These are phyloP conservation scores for Regulus satrapa DNA, from an alignment of 2,113 vertebrate genomes.

Conservation along the genomic window DNA sequence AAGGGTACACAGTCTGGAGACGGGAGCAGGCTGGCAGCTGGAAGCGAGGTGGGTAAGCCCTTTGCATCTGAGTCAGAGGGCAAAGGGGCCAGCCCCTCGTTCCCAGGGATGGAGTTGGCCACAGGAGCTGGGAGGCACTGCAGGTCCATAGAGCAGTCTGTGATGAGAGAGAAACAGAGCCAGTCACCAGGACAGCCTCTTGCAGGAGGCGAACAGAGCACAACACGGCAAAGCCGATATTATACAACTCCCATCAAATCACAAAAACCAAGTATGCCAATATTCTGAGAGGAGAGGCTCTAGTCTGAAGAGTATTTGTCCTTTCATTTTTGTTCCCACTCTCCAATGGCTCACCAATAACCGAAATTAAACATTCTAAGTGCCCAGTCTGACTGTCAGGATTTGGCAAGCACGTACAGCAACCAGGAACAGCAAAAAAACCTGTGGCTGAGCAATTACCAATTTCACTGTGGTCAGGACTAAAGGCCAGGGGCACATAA, in stretches of 20 bases:
- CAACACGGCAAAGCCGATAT: background rate
- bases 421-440: background rate
- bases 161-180: constrained; percentile 7
- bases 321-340: background rate
- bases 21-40: constrained; percentile 75
- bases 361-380: background rate
- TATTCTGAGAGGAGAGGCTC: background rate
- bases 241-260: background rate
- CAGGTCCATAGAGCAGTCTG: constrained; percentile 71
- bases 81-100: constrained; percentile 72
- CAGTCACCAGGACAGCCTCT: constrained; percentile 1
- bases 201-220: background rate
- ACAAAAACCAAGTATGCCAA: background rate
- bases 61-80: constrained; percentile 56
- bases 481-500: background rate
- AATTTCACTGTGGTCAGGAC: background rate
- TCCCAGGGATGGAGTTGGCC: constrained; percentile 66
- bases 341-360: background rate
- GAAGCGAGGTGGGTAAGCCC: constrained; percentile 63
- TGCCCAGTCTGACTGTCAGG: background rate
- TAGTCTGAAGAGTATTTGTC: background rate
- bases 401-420: background rate
- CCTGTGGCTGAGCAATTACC: background rate
- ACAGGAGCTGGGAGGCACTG: constrained; percentile 70
- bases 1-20: constrained; percentile 71